Percentiles rank a stretch among this genome's conserved stretches.
Evolutionary conservation across 1,140 invertebrate genomes (phyloP).

Genomic region (Drosophila albomicans): DNA sequence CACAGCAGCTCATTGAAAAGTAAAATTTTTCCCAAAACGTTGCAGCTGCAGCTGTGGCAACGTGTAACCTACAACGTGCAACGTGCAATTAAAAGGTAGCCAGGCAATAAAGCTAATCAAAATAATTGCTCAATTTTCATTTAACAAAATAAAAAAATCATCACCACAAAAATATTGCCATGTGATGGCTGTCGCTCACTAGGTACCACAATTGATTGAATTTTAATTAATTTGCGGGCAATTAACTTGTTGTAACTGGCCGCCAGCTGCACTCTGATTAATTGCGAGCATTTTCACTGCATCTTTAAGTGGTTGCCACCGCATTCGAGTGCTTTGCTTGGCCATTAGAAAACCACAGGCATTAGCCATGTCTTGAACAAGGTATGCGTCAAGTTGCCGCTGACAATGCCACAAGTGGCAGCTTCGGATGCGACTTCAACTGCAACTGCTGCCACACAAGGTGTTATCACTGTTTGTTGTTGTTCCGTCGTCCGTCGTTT

Average conservation of each 20-base stretch:
- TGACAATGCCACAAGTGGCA: conserved; percentile 34
- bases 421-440: not conserved
- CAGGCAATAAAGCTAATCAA: conserved; percentile 28
- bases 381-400: conserved; percentile 2
- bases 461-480: conserved; percentile 52
- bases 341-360: conserved; percentile 14
- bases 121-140: conserved; percentile 66
- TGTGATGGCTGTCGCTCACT: not conserved
- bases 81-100: conserved; percentile 26
- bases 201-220: conserved; percentile 18
- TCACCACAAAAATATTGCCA: not conserved
- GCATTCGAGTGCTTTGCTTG: not conserved
- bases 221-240: conserved; percentile 25
- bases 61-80: not conserved
- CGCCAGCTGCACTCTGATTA: conserved; percentile 12
- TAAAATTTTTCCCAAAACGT: conserved; percentile 45
- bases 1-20: conserved; percentile 57
- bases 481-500: conserved; percentile 36
- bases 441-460: conserved; percentile 54
- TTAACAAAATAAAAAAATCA: not conserved
- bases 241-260: conserved; percentile 14
- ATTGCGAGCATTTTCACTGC: conserved; percentile 51
- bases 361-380: conserved; percentile 16
- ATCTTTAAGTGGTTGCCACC: conserved; percentile 17
- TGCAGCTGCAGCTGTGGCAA: conserved; percentile 35